These are phyloP conservation scores for Stictonetta naevosa DNA, from an alignment of 2,113 vertebrate genomes.

Conservation along the genomic window DNA sequence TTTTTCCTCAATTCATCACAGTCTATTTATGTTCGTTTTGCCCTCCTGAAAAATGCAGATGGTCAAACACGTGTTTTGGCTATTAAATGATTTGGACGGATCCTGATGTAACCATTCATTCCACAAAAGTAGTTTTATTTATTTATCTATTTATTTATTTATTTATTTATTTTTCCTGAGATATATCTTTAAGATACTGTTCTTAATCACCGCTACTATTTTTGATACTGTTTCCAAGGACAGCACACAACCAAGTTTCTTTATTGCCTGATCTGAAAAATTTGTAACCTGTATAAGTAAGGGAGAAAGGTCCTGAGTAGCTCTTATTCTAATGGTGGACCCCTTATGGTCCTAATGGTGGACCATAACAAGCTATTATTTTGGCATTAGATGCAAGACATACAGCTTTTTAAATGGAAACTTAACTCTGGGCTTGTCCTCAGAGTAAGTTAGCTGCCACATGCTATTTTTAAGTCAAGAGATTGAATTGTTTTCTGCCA, in stretches of 20 bases:
- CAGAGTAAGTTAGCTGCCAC: background rate
- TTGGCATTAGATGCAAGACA: background rate
- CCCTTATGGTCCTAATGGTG: background rate
- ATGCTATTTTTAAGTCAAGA: background rate
- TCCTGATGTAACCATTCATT: background rate
- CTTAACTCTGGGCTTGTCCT: background rate
- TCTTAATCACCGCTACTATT: background rate
- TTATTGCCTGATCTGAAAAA: background rate
- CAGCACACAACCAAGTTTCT: background rate
- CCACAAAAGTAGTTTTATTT: background rate
- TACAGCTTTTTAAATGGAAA: background rate
- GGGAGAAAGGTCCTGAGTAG: background rate
- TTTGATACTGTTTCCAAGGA: background rate
- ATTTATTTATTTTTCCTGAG: background rate
- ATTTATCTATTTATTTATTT: too few relatives aligned
- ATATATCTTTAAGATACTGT: background rate
- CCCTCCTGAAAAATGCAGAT: background rate
- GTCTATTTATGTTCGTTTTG: slow-evolving; percentile 14
- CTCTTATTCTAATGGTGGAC: background rate
- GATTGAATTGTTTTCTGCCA: background rate
- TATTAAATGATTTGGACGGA: slow-evolving; percentile 44
- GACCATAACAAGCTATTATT: background rate
- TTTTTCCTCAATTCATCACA: slow-evolving; percentile 1
- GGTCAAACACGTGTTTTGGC: slow-evolving; percentile 42
- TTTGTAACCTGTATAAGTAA: background rate